Percentiles rank a stretch among this genome's conserved stretches.
Evolutionary conservation across 2,888 invertebrate species (phyloP).

Genomic region (Myopa testacea): DNA sequence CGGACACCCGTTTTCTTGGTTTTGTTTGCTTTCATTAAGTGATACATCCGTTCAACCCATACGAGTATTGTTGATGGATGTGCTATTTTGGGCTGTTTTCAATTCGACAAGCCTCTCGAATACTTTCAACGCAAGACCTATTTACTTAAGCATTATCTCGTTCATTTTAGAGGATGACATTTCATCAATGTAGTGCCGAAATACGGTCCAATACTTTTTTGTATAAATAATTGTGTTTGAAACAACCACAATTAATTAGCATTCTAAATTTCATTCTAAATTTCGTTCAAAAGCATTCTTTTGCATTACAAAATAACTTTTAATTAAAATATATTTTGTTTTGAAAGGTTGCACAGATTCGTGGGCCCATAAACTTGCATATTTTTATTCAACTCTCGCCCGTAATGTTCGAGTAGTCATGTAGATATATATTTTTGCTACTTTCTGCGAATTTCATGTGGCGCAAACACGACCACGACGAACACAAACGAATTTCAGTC

Average conservation of each 20-base stretch:
- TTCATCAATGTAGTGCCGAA: no score
- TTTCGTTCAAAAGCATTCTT: neutral
- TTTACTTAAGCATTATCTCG: no score
- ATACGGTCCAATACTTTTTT: no score
- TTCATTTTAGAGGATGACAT: no score
- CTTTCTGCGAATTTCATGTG: neutral
- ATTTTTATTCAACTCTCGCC: neutral
- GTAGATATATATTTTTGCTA: neutral
- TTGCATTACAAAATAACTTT: conserved; percentile 1
- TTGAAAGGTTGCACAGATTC: neutral
- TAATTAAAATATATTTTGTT: conserved; percentile 15
- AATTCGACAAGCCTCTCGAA: no score
- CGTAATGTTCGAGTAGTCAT: neutral
- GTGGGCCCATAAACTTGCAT: neutral
- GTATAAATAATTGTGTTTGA: neutral
- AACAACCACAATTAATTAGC: neutral
- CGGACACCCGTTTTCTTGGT: no score
- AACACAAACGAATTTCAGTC: no score
- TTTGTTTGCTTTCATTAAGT: no score
- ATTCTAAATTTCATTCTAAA: neutral
- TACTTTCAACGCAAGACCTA: no score
- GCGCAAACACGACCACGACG: neutral
- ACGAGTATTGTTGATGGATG: no score
- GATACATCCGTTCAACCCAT: no score
- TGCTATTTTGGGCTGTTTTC: no score